Evolutionary conservation across 2,113 vertebrate species (phyloP).

Genomic region (Dermatemys mawii): DNA sequence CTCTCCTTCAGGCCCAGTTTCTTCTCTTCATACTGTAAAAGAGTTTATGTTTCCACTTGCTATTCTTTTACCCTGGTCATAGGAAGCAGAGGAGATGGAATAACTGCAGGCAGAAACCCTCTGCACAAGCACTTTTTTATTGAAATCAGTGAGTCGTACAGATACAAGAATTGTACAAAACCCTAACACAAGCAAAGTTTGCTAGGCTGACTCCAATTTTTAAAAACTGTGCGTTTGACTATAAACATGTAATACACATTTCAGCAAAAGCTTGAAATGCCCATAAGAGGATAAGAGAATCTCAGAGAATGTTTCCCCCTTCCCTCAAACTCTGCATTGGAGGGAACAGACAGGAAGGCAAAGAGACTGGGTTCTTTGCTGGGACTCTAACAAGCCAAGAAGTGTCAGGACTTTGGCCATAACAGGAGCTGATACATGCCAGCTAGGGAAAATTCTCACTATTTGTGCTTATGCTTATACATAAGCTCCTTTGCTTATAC

Average conservation of each 20-base stretch:
- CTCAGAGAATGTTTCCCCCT: neutral
- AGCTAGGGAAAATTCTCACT: conserved; percentile 38
- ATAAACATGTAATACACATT: neutral
- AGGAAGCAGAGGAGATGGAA: neutral
- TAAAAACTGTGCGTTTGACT: conserved; percentile 41
- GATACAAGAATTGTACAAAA: conserved; percentile 71
- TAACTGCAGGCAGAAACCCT: neutral
- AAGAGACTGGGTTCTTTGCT: neutral
- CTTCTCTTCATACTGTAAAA: neutral
- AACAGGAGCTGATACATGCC: conserved; percentile 5
- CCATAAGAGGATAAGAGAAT: neutral
- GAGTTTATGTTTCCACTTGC: neutral
- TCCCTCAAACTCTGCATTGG: neutral
- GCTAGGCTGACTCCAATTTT: conserved; percentile 18
- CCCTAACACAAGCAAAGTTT: conserved; percentile 27
- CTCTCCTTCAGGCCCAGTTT: neutral
- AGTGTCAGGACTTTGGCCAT: neutral
- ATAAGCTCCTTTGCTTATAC: neutral
- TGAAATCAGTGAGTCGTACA: conserved; percentile 54
- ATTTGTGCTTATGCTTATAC: conserved; percentile 4
- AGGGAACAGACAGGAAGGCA: neutral
- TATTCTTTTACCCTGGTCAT: fast-evolving
- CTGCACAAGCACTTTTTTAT: conserved; percentile 69
- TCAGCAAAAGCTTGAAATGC: conserved; percentile 38
- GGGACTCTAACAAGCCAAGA: conserved; percentile 37